Base-by-base conservation (phyloP, 2,888 invertebrate species). In the Amblyjoppa proteus region DNA sequence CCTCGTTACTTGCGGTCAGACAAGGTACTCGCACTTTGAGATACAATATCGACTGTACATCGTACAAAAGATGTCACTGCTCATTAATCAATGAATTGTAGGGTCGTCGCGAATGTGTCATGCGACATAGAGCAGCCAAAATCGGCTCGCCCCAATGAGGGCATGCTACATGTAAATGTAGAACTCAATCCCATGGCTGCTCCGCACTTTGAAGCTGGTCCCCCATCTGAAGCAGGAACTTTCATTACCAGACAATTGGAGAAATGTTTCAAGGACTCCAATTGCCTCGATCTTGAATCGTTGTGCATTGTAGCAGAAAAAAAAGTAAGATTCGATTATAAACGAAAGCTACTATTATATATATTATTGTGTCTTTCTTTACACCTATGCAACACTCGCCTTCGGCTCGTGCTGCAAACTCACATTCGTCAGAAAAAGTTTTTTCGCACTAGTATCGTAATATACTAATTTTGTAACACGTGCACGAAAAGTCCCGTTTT, bases 271-370 rank as follows among this genome's bases (percentile, higher is more conserved):
- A 97, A 97, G 92, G 98, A 98, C 92, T 99, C 98, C 0, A 96
- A 97, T 90, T 98, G 98, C 91, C 95, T 99, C 66, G 99, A 99
- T 94, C 95, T 99, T 81, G 99, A 99, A 94, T 97, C 99, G 0
- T 95, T 99, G n/a, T 99, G 99, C 94, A 97, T 99, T 90, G 97
- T 97, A 88, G 97, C 98, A 69, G 98, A 98, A 92, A 98, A 98
- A 94, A 97, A 98, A 95, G 98, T 98, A 90, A 89, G 84, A 61
- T 66, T 28, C 20, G n/a, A 51, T 69, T 45, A 2, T 49, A n/a
- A 61, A 74, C 64, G 28, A 34, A 28, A 64, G 38, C 28, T 11
- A n/a, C 38, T 13, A 38, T 53, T 20, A 53, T 20, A 6, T 20
- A 16, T 53, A 53, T 53, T n/a, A 51, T 51, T 41, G 9, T 41